Evolutionary conservation across 2,888 invertebrate genomes (phyloP), one percentile per base, ranked within the genome.

Genomic region (Pediacus dermestoides): DNA sequence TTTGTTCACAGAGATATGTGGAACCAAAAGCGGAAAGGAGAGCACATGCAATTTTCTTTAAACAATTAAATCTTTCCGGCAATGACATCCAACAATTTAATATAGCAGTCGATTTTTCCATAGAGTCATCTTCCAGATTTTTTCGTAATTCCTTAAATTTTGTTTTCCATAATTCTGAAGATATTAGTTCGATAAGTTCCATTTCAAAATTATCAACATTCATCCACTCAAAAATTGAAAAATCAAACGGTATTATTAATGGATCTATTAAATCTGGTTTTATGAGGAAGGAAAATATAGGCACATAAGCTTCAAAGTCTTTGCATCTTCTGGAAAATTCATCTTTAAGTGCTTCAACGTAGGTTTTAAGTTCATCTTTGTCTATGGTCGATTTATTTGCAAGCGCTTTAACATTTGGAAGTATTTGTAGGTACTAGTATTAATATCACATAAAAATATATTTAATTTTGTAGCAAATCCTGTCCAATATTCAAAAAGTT

Each of bases 391-490:
- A 30, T 30, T 32, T 30, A 36, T 30, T 36, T 30, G 30, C 37
- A 32, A 31, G 25, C 25, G 32, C 30, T 37, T 9, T 14, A 30
- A 37, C 23, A 37, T 37, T 37, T 37, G 37, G 22, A 37, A 37
- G 37, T 38, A 41, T 41, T 38, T 41, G 26, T 32, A 38, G 35
- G 37, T 38, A 41, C 30, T 26, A 22, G 37, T 39, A 39, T 30
- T 23, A 39, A 39, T n/a, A n/a, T n/a, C n/a, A n/a, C n/a, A n/a
- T n/a, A n/a, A n/a, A n/a, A n/a, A n/a, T 40, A 40, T 30, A 39
- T 40, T 30, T 35, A 40, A 37, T 40, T 40, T 40, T 36, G 34
- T 40, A 37, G 35, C 18, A 30, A 37, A 37, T 36, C 14, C 34
- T 25, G 18, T 38, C 38, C 32, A 38, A 30, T 30, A 38, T 32